Evolutionary conservation across 2,113 vertebrate species (phyloP).

Genomic region (Pteruthius melanotis): DNA sequence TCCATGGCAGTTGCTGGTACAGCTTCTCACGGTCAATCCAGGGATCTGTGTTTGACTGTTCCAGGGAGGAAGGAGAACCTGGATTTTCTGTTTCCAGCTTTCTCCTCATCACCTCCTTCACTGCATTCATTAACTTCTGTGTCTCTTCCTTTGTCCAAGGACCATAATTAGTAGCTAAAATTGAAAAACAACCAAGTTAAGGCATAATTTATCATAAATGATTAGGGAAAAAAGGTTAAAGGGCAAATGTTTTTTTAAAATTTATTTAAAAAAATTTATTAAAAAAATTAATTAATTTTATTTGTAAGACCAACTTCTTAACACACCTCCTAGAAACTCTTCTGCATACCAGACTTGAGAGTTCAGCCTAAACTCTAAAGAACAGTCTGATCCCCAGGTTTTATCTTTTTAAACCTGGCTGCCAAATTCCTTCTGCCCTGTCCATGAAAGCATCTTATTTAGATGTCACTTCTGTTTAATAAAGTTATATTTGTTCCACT

Average conservation of each 20-base stretch:
- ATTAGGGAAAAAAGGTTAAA: background rate
- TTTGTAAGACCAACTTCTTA: background rate
- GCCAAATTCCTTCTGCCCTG: background rate
- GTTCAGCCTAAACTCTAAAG: background rate
- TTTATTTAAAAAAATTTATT: too few relatives aligned
- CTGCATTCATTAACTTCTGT: conserved; percentile 54
- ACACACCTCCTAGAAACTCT: background rate
- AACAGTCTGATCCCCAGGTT: background rate
- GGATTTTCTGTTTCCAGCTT: background rate
- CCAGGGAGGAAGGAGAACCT: background rate
- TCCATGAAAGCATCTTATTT: background rate
- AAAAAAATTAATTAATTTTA: too few relatives aligned
- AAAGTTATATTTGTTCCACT: background rate
- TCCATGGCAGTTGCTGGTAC: conserved; percentile 66
- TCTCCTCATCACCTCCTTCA: conserved; percentile 64
- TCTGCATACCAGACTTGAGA: background rate
- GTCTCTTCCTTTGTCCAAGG: conserved; percentile 68
- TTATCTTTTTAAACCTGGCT: background rate
- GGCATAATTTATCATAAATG: background rate
- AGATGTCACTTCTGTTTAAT: background rate
- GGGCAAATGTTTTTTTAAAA: too few relatives aligned
- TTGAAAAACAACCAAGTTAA: background rate
- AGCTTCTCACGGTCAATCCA: conserved; percentile 53
- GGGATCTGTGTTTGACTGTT: background rate
- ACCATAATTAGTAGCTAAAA: conserved; percentile 61